Evolutionary conservation across 2,113 vertebrate species (phyloP).

Genomic region (Chaetodon auriga): DNA sequence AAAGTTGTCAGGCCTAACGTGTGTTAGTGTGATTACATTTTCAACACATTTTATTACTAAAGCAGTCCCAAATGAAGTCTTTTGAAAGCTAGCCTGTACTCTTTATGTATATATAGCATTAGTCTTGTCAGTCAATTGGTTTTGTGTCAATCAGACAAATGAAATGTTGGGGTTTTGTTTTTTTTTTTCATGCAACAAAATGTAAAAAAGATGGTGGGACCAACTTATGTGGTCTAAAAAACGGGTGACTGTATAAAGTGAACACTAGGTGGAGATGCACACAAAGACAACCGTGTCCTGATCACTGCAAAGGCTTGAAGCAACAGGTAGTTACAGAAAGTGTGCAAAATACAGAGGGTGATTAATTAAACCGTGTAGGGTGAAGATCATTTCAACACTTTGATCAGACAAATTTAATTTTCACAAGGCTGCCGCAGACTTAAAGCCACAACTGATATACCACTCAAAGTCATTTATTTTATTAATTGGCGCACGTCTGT

Average conservation of each 20-base stretch:
- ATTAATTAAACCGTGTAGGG: background rate
- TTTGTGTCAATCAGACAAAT: background rate
- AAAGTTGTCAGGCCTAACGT: background rate
- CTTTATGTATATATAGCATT: background rate
- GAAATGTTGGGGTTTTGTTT: background rate
- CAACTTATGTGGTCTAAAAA: background rate
- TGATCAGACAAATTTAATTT: background rate
- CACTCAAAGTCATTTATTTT: background rate
- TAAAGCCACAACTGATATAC: background rate
- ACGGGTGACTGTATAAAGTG: constrained; percentile 67
- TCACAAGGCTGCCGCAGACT: background rate
- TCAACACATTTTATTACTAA: background rate
- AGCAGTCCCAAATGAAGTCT: background rate
- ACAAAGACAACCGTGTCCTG: constrained; percentile 12
- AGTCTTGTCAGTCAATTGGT: background rate
- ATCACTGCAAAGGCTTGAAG: background rate
- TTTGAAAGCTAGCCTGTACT: background rate
- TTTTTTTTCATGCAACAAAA: background rate
- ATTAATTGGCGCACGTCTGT: background rate
- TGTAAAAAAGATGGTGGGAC: background rate
- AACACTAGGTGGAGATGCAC: constrained; percentile 91
- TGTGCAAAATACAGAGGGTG: background rate
- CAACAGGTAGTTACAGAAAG: background rate
- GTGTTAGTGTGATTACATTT: background rate
- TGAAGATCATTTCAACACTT: background rate